Evolutionary conservation across 2,797 vertebrate species (phyloP).

Genomic region (Chloroceryle inda): DNA sequence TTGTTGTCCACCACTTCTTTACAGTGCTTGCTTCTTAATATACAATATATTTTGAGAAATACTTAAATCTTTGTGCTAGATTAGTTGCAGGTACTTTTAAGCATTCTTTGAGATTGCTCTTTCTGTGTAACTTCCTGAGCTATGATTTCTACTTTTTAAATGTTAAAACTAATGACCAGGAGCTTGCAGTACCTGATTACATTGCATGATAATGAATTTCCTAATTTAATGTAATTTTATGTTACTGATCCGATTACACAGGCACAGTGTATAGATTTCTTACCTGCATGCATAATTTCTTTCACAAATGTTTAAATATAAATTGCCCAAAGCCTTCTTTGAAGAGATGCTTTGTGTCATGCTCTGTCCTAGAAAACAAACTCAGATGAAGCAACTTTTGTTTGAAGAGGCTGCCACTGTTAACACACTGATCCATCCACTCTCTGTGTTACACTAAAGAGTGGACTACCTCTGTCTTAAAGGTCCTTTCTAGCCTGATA

Average conservation of each 20-base stretch:
- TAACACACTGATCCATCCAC: neutral
- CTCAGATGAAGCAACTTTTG: neutral
- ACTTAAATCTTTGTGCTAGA: neutral
- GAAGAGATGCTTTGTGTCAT: neutral
- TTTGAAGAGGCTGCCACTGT: neutral
- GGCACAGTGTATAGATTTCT: neutral
- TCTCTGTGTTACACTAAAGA: neutral
- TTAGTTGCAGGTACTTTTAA: neutral
- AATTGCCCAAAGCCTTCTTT: neutral
- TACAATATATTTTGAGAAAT: neutral
- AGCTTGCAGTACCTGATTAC: neutral
- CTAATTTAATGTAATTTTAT: neutral
- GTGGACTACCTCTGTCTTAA: neutral
- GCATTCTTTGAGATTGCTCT: neutral
- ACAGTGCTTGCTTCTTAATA: neutral
- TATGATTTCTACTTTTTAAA: neutral
- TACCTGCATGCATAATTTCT: neutral
- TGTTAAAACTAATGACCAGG: slow-evolving; percentile 3
- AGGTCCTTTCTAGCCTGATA: neutral
- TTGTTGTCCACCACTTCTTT: slow-evolving; percentile 13
- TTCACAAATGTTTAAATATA: slow-evolving; percentile 1
- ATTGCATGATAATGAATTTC: slow-evolving; percentile 23
- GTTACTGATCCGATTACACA: neutral
- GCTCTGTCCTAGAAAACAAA: neutral
- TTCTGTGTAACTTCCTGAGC: neutral